These are phyloP conservation scores for Aspiorhynchus laticeps DNA, from an alignment of 2,113 vertebrate species.

Conservation along the genomic window DNA sequence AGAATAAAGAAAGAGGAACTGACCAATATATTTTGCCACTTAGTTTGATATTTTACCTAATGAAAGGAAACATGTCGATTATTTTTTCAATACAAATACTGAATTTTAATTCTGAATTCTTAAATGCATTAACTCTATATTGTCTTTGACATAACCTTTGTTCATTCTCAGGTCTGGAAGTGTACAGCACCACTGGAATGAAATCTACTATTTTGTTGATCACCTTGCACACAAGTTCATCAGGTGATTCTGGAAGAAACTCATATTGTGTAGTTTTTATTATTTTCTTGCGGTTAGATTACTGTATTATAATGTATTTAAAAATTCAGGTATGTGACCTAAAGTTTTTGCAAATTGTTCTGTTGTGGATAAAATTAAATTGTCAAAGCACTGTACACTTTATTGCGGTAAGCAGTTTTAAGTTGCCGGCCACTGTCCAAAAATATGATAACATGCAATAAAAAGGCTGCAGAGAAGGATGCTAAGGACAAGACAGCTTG, in stretches of 20 bases:
- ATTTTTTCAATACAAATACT: no score
- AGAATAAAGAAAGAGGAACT: no score
- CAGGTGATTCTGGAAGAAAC: constrained; percentile 75
- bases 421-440: not conserved
- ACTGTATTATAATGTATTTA: no score
- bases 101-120: not conserved
- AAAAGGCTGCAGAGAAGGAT: not conserved
- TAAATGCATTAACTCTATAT: not conserved
- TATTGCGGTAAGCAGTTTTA: not conserved
- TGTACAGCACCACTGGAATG: constrained; percentile 95
- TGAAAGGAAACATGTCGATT: not conserved
- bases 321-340: not conserved
- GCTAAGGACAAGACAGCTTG: not conserved
- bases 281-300: not conserved
- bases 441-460: not conserved
- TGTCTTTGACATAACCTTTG: not conserved
- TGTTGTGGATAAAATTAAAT: not conserved
- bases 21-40: no score
- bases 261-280: not conserved
- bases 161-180: constrained; percentile 87
- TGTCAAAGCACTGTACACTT: not conserved
- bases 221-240: constrained; percentile 94
- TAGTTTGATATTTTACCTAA: not conserved
- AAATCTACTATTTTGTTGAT: constrained; percentile 96
- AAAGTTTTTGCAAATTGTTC: not conserved